A percentile compares a stretch with the other conserved stretches of the same genome.
Conservation (phyloP, 2,113 vertebrate species). For the Hirundichthys speculiger region DNA sequence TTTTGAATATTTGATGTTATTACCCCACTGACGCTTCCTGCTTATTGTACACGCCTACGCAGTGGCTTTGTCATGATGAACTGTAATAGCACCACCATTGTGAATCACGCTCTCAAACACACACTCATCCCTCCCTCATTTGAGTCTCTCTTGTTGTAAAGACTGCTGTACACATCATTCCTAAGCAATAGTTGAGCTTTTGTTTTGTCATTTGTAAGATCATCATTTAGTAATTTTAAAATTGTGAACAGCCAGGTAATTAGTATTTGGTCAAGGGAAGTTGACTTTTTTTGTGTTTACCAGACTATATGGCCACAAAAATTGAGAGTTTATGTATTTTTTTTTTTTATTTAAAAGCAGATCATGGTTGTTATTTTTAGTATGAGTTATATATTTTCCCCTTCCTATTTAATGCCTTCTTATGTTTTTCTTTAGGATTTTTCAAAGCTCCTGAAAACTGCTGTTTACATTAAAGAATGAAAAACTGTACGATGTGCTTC, state of each 20-base stretch:
- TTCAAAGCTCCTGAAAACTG: constrained; percentile 79
- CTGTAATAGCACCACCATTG: constrained; percentile 36
- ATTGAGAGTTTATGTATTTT: constrained; percentile 64
- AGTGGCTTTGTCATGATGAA: constrained; percentile 51
- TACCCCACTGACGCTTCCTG: constrained; percentile 53
- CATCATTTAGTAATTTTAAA: constrained; percentile 68
- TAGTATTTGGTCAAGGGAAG: constrained; percentile 64
- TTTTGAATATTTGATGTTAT: constrained; percentile 52
- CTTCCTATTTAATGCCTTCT: constrained; percentile 75
- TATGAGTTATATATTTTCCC: constrained; percentile 74
- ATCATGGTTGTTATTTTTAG: constrained; percentile 71
- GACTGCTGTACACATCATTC: constrained; percentile 82
- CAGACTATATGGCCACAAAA: constrained; percentile 67
- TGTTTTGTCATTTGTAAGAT: constrained; percentile 67
- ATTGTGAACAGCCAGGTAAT: constrained; percentile 75
- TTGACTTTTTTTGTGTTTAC: constrained; percentile 50
- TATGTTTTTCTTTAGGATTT: constrained; percentile 75
- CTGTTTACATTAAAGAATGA: constrained; percentile 87
- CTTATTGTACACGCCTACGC: constrained; percentile 64
- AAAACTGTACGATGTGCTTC: constrained; percentile 59
- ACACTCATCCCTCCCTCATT: constrained; percentile 27
- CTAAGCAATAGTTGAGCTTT: constrained; percentile 82
- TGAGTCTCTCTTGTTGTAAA: constrained; percentile 53
- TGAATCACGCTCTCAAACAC: constrained; percentile 33
- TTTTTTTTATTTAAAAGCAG: constrained; percentile 72